A percentile compares a stretch with the other conserved stretches of the same genome.
Evolutionary conservation across 2,888 invertebrate species (phyloP).

Genomic region (Thalpophila matura): DNA sequence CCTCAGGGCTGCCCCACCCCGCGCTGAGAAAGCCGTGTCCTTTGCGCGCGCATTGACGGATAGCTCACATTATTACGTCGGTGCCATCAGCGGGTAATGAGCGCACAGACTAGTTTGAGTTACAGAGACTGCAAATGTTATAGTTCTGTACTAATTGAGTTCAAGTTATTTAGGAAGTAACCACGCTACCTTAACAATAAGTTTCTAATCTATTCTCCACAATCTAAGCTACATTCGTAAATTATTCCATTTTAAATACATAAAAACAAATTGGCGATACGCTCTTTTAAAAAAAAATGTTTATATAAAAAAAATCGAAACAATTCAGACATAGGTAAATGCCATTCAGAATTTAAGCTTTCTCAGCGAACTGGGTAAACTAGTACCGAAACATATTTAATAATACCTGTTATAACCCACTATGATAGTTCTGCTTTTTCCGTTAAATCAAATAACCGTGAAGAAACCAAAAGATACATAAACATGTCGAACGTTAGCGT

Average conservation of each 20-base stretch:
- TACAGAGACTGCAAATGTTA: conserved; percentile 25
- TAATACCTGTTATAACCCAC: conserved; percentile 29
- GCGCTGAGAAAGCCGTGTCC: conserved; percentile 86
- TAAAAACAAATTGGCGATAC: background rate
- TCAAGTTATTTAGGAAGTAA: too few relatives aligned
- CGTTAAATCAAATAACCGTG: conserved; percentile 47
- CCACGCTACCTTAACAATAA: too few relatives aligned
- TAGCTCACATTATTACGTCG: conserved; percentile 82
- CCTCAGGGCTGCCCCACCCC: conserved; percentile 54
- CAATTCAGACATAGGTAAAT: background rate
- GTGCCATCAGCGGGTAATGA: conserved; percentile 81
- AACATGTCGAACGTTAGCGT: conserved; percentile 41
- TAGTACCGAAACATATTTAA: conserved; percentile 26
- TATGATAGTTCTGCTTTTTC: conserved; percentile 48
- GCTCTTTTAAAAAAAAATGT: too few relatives aligned
- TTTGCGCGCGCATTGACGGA: conserved; percentile 82
- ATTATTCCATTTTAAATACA: too few relatives aligned
- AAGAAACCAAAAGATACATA: conserved; percentile 41
- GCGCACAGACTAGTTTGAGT: conserved; percentile 62
- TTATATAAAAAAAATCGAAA: background rate
- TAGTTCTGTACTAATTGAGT: conserved; percentile 19
- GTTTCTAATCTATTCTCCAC: too few relatives aligned
- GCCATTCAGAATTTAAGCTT: background rate
- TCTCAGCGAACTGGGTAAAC: conserved; percentile 24
- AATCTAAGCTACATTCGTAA: too few relatives aligned